These are phyloP conservation scores for Heliothis virescens DNA, from an alignment of 1,140 invertebrate genomes.

Conservation along the genomic window DNA sequence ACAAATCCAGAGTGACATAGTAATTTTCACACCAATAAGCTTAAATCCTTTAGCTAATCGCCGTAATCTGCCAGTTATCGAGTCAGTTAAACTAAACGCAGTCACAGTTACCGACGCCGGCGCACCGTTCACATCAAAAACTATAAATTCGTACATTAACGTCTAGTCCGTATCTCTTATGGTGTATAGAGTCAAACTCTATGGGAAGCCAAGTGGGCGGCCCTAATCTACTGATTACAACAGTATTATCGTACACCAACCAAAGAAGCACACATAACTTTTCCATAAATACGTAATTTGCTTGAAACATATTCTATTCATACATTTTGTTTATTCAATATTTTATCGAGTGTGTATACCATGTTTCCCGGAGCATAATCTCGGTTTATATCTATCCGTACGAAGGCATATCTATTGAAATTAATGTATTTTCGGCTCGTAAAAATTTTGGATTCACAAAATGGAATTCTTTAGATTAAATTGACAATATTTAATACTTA, in stretches of 20 bases:
- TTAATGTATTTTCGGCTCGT: constrained; percentile 52
- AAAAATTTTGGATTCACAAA: constrained; percentile 52
- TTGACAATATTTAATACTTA: constrained; percentile 48
- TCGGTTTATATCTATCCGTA: constrained; percentile 52
- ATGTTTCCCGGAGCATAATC: constrained; percentile 56
- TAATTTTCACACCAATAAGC: constrained; percentile 17
- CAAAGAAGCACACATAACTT: constrained; percentile 69
- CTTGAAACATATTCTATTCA: constrained; percentile 66
- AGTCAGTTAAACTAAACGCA: constrained; percentile 10
- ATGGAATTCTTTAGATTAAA: constrained; percentile 48
- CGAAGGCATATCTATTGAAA: constrained; percentile 48
- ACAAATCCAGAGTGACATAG: too few relatives aligned
- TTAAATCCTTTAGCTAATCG: constrained; percentile 19
- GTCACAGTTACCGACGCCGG: constrained; percentile 15
- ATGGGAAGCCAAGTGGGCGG: constrained; percentile 72
- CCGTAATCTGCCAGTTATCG: constrained; percentile 36
- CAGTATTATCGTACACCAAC: constrained; percentile 67
- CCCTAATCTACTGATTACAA: constrained; percentile 78
- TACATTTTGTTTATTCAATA: constrained; percentile 74
- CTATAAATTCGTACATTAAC: constrained; percentile 55
- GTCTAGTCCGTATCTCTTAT: constrained; percentile 52
- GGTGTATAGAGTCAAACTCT: constrained; percentile 59
- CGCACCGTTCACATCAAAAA: constrained; percentile 39
- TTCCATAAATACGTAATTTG: constrained; percentile 75
- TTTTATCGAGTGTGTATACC: constrained; percentile 67